phyloP scores from a whole-genome alignment of 2,113 vertebrate genomes.

The Falco punctatus region DNA sequence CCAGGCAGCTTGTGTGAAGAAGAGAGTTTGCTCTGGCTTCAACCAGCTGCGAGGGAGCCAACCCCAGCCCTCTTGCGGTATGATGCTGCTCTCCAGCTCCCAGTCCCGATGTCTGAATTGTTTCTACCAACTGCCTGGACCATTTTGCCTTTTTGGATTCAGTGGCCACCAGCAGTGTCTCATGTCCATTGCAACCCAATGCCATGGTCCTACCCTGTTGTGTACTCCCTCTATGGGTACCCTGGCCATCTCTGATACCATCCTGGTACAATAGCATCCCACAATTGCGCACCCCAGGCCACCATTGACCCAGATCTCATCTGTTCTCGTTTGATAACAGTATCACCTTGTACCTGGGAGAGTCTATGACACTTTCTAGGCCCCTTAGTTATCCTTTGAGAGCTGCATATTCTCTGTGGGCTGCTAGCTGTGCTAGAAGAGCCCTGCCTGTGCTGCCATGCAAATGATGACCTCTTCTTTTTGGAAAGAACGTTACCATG shows the following conservation, averaged over 20 bases:
- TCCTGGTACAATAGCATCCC: background rate
- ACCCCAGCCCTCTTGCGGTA: background rate
- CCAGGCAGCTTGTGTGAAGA: background rate
- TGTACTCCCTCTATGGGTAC: background rate
- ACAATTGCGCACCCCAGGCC: background rate
- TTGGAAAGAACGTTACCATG: background rate
- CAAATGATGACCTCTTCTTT: background rate
- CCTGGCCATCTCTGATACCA: background rate
- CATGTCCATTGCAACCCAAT: background rate
- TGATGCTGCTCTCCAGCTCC: background rate
- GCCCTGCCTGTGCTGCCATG: background rate
- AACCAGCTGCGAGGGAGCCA: background rate
- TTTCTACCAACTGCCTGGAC: background rate
- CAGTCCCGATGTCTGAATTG: rapidly evolving
- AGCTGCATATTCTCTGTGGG: background rate
- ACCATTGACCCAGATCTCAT: background rate
- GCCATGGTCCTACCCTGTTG: rapidly evolving
- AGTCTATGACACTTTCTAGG: rapidly evolving
- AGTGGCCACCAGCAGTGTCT: background rate
- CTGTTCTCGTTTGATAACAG: rapidly evolving
- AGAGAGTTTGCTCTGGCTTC: background rate
- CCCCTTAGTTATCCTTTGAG: background rate
- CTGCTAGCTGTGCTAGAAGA: background rate
- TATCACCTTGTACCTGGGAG: rapidly evolving
- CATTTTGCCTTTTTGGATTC: background rate